These are phyloP conservation scores for Rhabdophis nuchalis DNA, from an alignment of 2,797 vertebrate species.

Conservation along the genomic window DNA sequence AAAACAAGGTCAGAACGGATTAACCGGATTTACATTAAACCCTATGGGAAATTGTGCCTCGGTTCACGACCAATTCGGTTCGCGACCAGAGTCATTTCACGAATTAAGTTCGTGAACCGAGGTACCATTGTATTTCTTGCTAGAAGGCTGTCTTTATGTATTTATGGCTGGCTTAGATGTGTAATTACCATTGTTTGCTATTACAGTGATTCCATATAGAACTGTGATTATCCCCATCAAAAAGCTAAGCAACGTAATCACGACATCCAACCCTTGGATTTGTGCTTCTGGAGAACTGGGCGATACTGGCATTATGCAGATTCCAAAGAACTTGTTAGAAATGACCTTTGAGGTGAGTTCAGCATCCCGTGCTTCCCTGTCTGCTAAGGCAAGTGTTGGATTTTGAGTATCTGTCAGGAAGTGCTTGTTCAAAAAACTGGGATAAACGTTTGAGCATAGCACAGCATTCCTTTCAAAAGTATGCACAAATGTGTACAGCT, in stretches of 20 bases:
- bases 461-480: background rate
- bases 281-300: conserved; percentile 93
- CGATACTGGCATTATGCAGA: conserved; percentile 90
- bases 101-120: no score
- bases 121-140: no score
- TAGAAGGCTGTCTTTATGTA: background rate
- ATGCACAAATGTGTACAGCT: background rate
- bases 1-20: no score
- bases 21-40: no score
- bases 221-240: conserved; percentile 95
- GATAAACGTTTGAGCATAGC: background rate
- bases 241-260: conserved; percentile 95
- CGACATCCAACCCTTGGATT: conserved; percentile 93
- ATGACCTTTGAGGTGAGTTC: conserved; percentile 91
- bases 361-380: rapidly evolving
- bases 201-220: conserved; percentile 89
- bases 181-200: background rate
- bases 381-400: background rate
- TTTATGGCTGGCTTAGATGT: background rate
- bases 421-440: background rate
- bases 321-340: conserved; percentile 93
- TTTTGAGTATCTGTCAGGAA: background rate
- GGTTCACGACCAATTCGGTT: no score
- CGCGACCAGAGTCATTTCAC: no score
- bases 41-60: no score